Evolutionary conservation across 2,113 vertebrate genomes (phyloP).

Genomic region (Lepus americanus): DNA sequence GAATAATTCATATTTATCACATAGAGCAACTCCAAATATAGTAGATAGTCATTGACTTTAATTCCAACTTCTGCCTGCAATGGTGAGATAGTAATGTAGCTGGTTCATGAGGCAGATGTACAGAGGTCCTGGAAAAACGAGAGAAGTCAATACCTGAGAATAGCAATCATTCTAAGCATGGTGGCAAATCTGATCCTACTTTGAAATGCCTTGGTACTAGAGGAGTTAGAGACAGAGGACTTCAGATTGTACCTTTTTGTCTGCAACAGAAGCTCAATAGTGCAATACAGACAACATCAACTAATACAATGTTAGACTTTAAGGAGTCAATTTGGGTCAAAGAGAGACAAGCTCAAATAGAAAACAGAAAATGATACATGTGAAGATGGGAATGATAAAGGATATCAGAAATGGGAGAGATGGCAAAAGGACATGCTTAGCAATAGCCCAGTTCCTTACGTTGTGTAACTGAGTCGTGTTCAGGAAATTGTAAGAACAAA

Average conservation of each 20-base stretch:
- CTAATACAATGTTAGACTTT: background rate
- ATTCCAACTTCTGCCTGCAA: background rate
- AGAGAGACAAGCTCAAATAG: background rate
- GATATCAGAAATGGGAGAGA: background rate
- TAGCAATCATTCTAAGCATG: background rate
- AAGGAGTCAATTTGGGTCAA: background rate
- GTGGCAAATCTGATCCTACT: background rate
- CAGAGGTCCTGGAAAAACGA: background rate
- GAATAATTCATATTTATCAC: conserved; percentile 39
- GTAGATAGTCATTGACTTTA: background rate
- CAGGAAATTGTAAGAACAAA: background rate
- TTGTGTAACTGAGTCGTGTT: background rate
- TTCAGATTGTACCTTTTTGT: background rate
- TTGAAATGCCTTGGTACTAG: background rate
- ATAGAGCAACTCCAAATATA: background rate
- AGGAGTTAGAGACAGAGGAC: background rate
- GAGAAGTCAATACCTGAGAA: background rate
- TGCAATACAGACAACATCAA: background rate
- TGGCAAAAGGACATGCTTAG: background rate
- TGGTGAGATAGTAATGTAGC: background rate
- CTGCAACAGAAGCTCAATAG: background rate
- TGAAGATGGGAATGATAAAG: background rate
- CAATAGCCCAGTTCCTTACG: background rate
- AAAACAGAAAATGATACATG: conserved; percentile 45
- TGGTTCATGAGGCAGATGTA: background rate